These are phyloP conservation scores for Doris montereyensis DNA, from an alignment of 2,888 invertebrate species.

Conservation along the genomic window DNA sequence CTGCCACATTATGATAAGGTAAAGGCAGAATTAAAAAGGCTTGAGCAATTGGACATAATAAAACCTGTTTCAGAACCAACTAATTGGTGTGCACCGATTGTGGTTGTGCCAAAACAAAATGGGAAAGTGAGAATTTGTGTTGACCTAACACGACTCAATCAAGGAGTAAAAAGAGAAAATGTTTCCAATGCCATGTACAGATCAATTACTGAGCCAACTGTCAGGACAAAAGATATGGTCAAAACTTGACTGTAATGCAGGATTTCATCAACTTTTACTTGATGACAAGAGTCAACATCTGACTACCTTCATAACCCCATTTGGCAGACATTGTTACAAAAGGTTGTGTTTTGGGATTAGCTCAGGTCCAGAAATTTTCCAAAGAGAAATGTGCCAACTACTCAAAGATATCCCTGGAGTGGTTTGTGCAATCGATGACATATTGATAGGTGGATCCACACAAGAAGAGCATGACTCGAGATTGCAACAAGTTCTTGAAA, in stretches of 20 bases:
- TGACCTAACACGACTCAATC: not conserved
- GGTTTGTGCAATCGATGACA: slow-evolving; percentile 8
- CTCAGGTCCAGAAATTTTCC: no score
- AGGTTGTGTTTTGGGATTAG: slow-evolving; percentile 26
- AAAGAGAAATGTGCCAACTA: slow-evolving; percentile 24
- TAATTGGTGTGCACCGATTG: not conserved
- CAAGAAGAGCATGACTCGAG: not conserved
- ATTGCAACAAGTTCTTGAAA: not conserved
- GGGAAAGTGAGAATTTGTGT: slow-evolving; percentile 2
- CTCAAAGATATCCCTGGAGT: not conserved
- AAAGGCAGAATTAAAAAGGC: not conserved
- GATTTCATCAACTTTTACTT: slow-evolving; percentile 22
- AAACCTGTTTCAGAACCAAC: not conserved
- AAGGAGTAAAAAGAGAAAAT: not conserved
- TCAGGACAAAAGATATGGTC: slow-evolving; percentile 19
- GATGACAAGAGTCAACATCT: not conserved
- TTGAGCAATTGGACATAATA: not conserved
- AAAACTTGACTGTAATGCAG: slow-evolving; percentile 14
- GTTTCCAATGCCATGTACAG: not conserved
- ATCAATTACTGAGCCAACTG: not conserved
- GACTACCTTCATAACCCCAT: slow-evolving; percentile 14
- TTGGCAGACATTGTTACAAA: slow-evolving; percentile 14
- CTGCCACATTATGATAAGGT: not conserved
- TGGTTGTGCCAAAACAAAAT: not conserved
- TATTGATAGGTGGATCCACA: slow-evolving; percentile 1